Evolutionary conservation across 2,797 vertebrate species (phyloP).

Genomic region (Siniperca obscura): DNA sequence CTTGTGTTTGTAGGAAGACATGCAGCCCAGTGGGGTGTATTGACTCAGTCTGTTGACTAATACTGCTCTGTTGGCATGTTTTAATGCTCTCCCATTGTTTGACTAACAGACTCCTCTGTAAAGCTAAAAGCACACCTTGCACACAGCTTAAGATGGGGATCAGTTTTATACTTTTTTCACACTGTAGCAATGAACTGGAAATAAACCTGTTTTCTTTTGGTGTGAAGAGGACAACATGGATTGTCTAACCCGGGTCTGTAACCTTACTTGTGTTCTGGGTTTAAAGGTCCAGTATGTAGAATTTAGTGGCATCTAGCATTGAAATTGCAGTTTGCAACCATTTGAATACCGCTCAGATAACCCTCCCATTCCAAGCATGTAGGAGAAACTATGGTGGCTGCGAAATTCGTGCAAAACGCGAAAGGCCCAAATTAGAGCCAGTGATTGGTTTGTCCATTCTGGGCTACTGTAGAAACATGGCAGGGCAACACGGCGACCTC

Average conservation of each 20-base stretch:
- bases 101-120: conserved; percentile 64
- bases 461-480: no score
- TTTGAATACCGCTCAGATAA: no score
- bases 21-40: conserved; percentile 82
- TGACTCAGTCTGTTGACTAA: conserved; percentile 80
- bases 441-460: no score
- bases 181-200: conserved; percentile 3
- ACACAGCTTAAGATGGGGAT: conserved; percentile 32
- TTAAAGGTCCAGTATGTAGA: background rate
- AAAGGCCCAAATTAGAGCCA: no score
- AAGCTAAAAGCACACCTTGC: conserved; percentile 63
- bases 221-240: conserved; percentile 9
- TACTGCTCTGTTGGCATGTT: conserved; percentile 78
- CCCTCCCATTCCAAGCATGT: no score
- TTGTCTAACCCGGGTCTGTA: conserved; percentile 5
- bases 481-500: no score
- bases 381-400: no score
- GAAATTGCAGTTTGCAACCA: no score
- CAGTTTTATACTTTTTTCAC: conserved; percentile 25
- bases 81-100: conserved; percentile 82
- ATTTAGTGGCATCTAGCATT: no score
- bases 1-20: conserved; percentile 80
- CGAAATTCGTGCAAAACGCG: no score
- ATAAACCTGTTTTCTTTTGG: background rate
- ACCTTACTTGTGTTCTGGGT: background rate